Conservation (phyloP, 2,113 vertebrate species). For the Entomyzon cyanotis region DNA sequence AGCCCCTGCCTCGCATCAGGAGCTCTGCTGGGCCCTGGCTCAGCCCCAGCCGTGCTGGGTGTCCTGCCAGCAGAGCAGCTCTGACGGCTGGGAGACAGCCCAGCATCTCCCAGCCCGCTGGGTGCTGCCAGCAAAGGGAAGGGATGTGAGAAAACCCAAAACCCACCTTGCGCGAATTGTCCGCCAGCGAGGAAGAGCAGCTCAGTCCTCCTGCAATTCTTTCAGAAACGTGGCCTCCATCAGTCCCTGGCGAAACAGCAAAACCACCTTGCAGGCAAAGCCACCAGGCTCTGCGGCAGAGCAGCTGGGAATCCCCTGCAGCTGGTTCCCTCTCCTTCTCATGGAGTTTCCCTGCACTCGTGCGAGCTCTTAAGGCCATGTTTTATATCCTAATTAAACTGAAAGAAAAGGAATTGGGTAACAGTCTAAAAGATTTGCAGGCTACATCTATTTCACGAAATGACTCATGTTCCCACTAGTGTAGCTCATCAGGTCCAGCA, state of each 20-base stretch:
- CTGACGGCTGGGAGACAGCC: background rate
- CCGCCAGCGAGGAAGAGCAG: background rate
- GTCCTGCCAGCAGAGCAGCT: rapidly evolving
- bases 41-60: rapidly evolving
- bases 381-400: constrained; percentile 76
- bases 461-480: constrained; percentile 64
- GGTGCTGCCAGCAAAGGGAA: background rate
- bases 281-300: background rate
- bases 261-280: background rate
- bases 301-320: background rate
- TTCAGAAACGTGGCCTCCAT: background rate
- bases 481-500: constrained; percentile 60
- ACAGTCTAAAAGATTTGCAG: constrained; percentile 59
- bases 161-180: background rate
- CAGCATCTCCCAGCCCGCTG: background rate
- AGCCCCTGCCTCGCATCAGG: background rate
- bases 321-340: background rate
- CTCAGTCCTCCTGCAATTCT: background rate
- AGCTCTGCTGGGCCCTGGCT: background rate
- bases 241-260: background rate
- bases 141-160: background rate
- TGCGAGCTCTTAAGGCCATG: constrained; percentile 9
- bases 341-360: constrained; percentile 13
- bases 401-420: constrained; percentile 71
- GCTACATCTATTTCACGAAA: constrained; percentile 64